These are phyloP conservation scores for Orthosia gothica DNA, from an alignment of 2,888 invertebrate genomes.

Conservation along the genomic window DNA sequence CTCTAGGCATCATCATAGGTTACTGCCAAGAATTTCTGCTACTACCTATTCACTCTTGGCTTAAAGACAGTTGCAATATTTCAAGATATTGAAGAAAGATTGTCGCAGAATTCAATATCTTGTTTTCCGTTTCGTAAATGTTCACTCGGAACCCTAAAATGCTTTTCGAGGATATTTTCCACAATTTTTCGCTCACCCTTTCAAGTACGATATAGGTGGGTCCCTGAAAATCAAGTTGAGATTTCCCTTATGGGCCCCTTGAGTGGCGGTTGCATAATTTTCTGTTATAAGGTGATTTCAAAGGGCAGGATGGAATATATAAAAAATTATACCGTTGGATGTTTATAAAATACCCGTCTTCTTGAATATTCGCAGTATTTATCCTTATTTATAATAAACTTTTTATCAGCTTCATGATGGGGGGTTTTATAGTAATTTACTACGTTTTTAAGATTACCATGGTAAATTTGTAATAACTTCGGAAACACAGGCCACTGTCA, in stretches of 20 bases:
- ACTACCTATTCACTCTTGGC: no score
- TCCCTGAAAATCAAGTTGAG: slow-evolving; percentile 51
- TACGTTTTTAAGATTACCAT: no score
- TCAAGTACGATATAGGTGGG: slow-evolving; percentile 35
- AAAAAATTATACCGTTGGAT: not conserved
- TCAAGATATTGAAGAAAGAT: not conserved
- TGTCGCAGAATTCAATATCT: not conserved
- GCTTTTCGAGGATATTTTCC: slow-evolving; percentile 5
- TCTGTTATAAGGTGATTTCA: slow-evolving; percentile 25
- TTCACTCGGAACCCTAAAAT: not conserved
- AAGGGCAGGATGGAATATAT: slow-evolving; percentile 3
- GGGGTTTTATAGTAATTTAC: no score
- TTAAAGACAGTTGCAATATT: not conserved
- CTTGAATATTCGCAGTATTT: not conserved
- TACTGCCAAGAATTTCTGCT: no score
- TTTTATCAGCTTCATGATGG: no score
- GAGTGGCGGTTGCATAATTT: slow-evolving; percentile 44
- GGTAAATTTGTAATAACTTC: no score
- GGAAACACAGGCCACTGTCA: no score
- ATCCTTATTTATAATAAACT: not conserved
- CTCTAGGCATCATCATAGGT: no score
- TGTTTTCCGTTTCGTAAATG: not conserved
- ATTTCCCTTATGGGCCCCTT: slow-evolving; percentile 44
- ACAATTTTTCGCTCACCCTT: slow-evolving; percentile 24
- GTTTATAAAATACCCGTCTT: not conserved